phyloP scores from a whole-genome alignment of 1,140 invertebrate genomes.

The Scaptodrosophila lebanonensis region DNA sequence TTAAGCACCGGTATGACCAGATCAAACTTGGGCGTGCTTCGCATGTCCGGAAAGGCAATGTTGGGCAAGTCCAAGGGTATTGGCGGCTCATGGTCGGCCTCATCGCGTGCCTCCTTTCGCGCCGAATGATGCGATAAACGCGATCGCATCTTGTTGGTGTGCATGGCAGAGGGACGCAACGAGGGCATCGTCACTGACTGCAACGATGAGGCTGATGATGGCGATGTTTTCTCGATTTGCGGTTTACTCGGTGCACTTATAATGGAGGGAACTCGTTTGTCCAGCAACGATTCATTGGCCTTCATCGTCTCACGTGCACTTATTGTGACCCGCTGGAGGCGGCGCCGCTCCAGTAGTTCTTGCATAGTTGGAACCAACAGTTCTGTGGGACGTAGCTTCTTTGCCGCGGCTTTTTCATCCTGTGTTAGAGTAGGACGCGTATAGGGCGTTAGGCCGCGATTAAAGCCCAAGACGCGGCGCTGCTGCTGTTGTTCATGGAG shows the following conservation, averaged over 20 bases:
- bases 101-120: constrained; percentile 35
- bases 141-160: constrained; percentile 78
- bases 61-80: constrained; percentile 80
- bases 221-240: constrained; percentile 31
- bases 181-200: neutral
- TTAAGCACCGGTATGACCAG: constrained; percentile 28
- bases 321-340: constrained; percentile 31
- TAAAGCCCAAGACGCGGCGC: neutral
- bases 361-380: constrained; percentile 46
- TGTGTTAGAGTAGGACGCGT: neutral
- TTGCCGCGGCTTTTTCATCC: neutral
- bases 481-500: constrained; percentile 50
- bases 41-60: constrained; percentile 81
- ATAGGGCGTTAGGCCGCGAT: constrained; percentile 4
- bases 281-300: too few relatives aligned
- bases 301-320: constrained; percentile 11
- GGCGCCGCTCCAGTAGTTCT: constrained; percentile 46
- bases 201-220: neutral
- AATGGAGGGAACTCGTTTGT: too few relatives aligned
- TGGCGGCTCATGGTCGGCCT: constrained; percentile 63
- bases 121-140: constrained; percentile 47
- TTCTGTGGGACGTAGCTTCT: constrained; percentile 2
- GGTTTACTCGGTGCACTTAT: neutral
- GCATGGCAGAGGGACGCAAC: constrained; percentile 3
- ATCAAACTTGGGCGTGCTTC: constrained; percentile 80